Evolutionary conservation across 2,113 vertebrate genomes (phyloP).

Genomic region (Phrynocephalus versicolor): DNA sequence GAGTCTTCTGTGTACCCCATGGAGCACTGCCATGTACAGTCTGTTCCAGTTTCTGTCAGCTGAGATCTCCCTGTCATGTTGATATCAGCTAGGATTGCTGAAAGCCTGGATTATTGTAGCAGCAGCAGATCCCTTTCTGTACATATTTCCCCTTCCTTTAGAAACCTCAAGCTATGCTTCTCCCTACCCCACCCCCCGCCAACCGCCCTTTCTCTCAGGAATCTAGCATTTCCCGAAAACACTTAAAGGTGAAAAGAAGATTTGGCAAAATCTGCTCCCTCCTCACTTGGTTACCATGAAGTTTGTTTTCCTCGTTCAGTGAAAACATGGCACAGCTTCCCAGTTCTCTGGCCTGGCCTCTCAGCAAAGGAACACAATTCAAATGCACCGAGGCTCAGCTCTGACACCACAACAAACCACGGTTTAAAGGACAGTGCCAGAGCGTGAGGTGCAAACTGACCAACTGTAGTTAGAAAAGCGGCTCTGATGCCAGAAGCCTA

Average conservation of each 20-base stretch:
- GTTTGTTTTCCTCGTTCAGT: not conserved
- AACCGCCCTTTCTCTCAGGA: not conserved
- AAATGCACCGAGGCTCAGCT: not conserved
- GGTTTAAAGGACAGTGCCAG: not conserved
- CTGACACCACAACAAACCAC: not conserved
- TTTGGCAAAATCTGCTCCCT: not conserved
- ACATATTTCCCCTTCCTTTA: not conserved
- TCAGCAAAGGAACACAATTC: not conserved
- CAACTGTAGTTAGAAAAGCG: not conserved
- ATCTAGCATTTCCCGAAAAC: slow-evolving; percentile 29
- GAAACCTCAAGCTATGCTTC: slow-evolving; percentile 6
- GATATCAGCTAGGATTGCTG: not conserved
- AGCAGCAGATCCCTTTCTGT: not conserved
- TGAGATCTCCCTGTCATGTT: not conserved
- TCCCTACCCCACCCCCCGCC: not conserved
- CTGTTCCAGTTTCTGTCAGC: not conserved
- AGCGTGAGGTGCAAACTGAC: not conserved
- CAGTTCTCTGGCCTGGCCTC: not conserved
- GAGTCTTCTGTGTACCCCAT: not conserved
- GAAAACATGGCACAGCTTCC: not conserved
- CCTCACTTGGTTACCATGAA: not conserved
- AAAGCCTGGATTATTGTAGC: slow-evolving; percentile 20
- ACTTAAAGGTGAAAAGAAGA: not conserved
- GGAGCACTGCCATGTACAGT: not conserved
- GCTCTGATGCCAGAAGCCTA: not conserved